Evolutionary conservation across 2,888 invertebrate genomes (phyloP).

Genomic region (Itoplectis maculator): DNA sequence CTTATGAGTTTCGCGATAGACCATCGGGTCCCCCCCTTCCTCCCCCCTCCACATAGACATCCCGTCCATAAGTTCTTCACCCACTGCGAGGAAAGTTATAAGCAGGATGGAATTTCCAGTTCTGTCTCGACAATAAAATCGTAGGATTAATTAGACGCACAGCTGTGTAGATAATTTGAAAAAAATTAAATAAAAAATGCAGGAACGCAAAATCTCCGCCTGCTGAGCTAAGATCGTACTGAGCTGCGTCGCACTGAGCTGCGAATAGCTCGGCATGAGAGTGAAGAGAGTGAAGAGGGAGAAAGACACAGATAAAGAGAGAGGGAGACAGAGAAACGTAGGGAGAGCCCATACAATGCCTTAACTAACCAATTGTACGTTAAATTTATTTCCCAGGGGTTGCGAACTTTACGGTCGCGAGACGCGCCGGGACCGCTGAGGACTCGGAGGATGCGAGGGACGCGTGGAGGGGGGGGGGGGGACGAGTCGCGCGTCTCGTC

Average conservation of each 20-base stretch:
- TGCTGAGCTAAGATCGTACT: no score
- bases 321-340: neutral
- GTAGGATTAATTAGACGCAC: no score
- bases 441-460: no score
- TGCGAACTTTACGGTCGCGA: conserved; percentile 67
- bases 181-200: no score
- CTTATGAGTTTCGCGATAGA: neutral
- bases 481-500: conserved; percentile 48
- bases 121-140: no score
- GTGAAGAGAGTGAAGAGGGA: neutral
- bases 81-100: neutral
- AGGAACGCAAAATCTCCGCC: no score
- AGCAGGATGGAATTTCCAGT: no score
- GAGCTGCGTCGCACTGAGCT: no score
- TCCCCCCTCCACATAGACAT: no score
- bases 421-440: conserved; percentile 39
- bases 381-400: conserved; percentile 75
- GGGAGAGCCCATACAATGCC: conserved; percentile 58
- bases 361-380: conserved; percentile 79
- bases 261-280: conserved; percentile 25
- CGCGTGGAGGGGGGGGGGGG: no score
- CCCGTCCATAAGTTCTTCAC: neutral
- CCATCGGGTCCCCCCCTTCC: no score
- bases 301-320: neutral
- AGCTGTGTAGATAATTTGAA: conserved; percentile 30